Base-by-base conservation (phyloP, 2,797 vertebrate species). In the Avahi laniger region DNA sequence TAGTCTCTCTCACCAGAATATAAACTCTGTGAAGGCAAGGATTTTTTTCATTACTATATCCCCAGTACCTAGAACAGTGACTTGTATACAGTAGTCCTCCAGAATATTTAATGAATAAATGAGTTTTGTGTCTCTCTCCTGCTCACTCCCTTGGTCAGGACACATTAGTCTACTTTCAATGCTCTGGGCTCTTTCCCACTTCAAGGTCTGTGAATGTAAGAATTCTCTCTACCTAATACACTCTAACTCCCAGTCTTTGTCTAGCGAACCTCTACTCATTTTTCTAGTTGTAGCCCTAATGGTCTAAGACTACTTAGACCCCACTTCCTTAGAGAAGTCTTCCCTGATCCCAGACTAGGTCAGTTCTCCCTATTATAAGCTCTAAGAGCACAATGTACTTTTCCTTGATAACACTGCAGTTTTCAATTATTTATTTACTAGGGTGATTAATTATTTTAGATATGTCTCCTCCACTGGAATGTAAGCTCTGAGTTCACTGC, bases 361-460 rank as follows among this genome's bases (percentile, higher is more conserved):
- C 50, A 86, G n/a, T 83, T 96, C 30, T 92, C 41, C 41, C 10
- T 82, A 43, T 65, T 69, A 38, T n/a, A 89, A 95, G n/a, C 30
- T 88, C 61, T 76, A 57, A 72, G 20, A 95, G 5, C 17, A 78
- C 20, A 76, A 3, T 69, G 69, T 85, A 84, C 48, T 79, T 90
- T 90, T 90, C 73, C 57, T 70, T 78, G 38, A 85, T 14, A 92
- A 35, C 14, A 57, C 12, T 12, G 72, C 24, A 75, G 26, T 78
- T 93, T 54, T 78, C n/a, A 86, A 91, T 86, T 84, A 84, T 67
- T 93, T 94, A 92, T 92, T 93, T 93, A 84, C 63, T 63, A 35
- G 35, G 14, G 13, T 69, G 52, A 94, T 96, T 91, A 92, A 85
- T 86, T 96, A 88, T 67, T 89, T 90, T 89, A 91, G 50, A 72